Evolutionary conservation across 2,113 vertebrate genomes (phyloP).

Genomic region (Falcunculus frontatus): DNA sequence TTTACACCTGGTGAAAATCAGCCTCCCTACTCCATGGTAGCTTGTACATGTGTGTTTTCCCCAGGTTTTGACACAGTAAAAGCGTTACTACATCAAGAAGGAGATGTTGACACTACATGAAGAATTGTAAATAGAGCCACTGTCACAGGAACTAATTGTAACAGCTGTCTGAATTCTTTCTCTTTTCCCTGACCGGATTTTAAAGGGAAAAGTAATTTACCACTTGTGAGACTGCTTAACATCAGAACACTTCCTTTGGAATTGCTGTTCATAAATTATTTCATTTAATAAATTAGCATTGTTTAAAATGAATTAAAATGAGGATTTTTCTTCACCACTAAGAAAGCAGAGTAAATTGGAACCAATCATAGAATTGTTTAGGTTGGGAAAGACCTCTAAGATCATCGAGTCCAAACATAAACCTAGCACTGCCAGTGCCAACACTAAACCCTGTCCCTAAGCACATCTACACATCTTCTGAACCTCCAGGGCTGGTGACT

Average conservation of each 20-base stretch:
- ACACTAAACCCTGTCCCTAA: background rate
- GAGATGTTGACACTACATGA: background rate
- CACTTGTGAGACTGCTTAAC: background rate
- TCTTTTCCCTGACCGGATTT: background rate
- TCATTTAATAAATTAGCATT: background rate
- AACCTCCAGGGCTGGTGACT: background rate
- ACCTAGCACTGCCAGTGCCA: background rate
- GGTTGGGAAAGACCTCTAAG: background rate
- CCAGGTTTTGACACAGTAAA: background rate
- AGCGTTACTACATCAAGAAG: background rate
- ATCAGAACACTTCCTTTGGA: background rate
- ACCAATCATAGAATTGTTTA: background rate
- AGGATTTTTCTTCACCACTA: background rate
- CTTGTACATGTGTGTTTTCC: background rate
- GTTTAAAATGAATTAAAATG: background rate
- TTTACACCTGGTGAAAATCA: slow-evolving; percentile 1
- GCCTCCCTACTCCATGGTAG: background rate
- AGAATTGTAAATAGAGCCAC: background rate
- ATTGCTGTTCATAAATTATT: background rate
- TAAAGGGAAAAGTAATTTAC: background rate
- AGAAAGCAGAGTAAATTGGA: background rate
- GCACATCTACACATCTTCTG: background rate
- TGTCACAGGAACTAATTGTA: background rate
- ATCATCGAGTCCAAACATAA: background rate
- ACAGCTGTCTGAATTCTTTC: background rate